Evolutionary conservation across 1,140 invertebrate species (phyloP).

Genomic region (Magallana ariakensis): DNA sequence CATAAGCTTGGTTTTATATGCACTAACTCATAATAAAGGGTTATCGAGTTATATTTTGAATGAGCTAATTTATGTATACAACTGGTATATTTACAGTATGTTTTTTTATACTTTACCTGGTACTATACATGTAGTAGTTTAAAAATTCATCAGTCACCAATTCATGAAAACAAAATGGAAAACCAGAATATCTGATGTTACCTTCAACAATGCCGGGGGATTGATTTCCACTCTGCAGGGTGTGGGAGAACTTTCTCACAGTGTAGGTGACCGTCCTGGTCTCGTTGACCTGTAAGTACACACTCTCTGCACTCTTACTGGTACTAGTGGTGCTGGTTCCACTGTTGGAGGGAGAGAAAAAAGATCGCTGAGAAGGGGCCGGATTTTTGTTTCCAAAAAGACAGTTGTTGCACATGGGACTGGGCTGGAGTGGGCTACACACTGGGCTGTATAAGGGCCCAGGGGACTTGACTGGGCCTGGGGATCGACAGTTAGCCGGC

Average conservation of each 20-base stretch:
- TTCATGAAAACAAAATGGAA: no score
- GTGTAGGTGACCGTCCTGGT: conserved; percentile 76
- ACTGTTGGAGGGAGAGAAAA: conserved; percentile 76
- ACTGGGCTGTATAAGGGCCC: conserved; percentile 27
- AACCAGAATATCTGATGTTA: conserved; percentile 40
- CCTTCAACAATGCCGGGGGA: conserved; percentile 72
- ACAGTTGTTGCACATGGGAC: conserved; percentile 7
- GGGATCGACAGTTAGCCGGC: neutral
- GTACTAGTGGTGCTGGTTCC: conserved; percentile 69
- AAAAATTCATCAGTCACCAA: no score
- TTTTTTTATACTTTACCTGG: no score
- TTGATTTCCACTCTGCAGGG: conserved; percentile 65
- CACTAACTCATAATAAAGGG: no score
- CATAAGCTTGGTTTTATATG: no score
- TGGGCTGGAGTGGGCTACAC: conserved; percentile 40
- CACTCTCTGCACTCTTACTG: conserved; percentile 75
- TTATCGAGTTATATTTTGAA: no score
- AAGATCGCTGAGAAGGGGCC: conserved; percentile 66
- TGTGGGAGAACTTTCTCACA: conserved; percentile 71
- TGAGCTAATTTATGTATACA: no score
- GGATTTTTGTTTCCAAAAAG: conserved; percentile 22
- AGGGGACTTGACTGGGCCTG: conserved; percentile 39
- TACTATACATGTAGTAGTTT: no score
- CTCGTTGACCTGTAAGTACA: conserved; percentile 75
- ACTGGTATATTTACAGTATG: no score